Evolutionary conservation across 2,888 invertebrate genomes (phyloP), one percentile per base, ranked within the genome.

Genomic region (Proisotoma minuta): DNA sequence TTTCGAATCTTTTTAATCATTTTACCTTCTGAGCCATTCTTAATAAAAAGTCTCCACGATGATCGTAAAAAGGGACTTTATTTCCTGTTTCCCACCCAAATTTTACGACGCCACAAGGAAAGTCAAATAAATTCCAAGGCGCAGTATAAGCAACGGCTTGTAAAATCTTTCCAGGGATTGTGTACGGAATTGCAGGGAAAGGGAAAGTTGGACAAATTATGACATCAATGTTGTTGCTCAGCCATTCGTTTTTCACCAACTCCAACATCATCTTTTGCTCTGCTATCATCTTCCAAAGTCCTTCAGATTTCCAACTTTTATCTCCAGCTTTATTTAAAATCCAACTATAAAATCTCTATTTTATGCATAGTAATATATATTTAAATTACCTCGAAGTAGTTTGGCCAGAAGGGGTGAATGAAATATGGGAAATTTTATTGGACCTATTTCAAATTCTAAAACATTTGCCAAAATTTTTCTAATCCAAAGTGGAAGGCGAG

Each of bases 191-290:
- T n/a, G 75, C 75, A 24, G 74, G 72, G 27, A 68, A 68, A 8
- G 74, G 70, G 52, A 77, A 77, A 12, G 75, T 74, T 1, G 78
- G 78, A 58, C 76, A 76, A 39, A 78, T 68, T 4, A 79, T 67
- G 2, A 76, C 75, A 64, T 79, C 78, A 40, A 78, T 54, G 58
- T 47, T 67, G 22, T 60, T 57, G 23, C 49, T 2, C 47, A 51
- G 51, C 65, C 62, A 65, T 48, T 68, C 58, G 12, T 22, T 53
- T 29, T 40, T 34, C 1, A 68, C 53, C 5, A 47, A 52, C 18
- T 68, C 58, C 2, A 65, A 27, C 60, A 65, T 54, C 27, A 22
- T 20, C 27, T 65, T 62, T 20, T 65, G 40, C 10, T 63, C 63
- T 10, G 60, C 60, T 10, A 68, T 43, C 34, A 43, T 43, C 1